These are phyloP conservation scores for Spea bombifrons DNA, from an alignment of 2,113 vertebrate genomes.

Conservation along the genomic window DNA sequence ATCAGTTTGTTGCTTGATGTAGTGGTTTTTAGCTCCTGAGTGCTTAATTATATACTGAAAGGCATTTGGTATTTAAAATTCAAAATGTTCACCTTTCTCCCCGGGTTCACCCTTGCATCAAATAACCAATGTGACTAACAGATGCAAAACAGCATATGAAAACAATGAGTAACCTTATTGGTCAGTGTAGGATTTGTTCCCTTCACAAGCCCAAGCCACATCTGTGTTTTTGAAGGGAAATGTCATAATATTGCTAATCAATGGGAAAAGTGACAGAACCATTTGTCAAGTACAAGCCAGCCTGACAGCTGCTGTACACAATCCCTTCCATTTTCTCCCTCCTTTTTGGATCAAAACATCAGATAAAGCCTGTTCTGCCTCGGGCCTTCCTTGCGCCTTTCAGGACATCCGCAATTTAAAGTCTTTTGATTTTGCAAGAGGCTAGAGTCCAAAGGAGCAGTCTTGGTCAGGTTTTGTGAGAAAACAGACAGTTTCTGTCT, in stretches of 20 bases:
- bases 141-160: constrained; percentile 52
- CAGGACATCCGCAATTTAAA: constrained; percentile 13
- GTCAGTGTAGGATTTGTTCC: constrained; percentile 53
- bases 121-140: constrained; percentile 50
- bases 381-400: constrained; percentile 2
- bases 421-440: constrained; percentile 2
- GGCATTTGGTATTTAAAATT: constrained; percentile 13
- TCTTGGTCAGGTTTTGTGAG: constrained; percentile 4
- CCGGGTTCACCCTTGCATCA: neutral
- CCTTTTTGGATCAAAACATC: constrained; percentile 48
- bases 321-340: constrained; percentile 48
- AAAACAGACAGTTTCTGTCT: constrained; percentile 52
- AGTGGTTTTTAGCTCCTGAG: neutral
- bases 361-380: constrained; percentile 31
- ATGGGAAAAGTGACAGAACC: constrained; percentile 73
- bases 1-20: neutral
- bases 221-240: constrained; percentile 78
- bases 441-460: neutral
- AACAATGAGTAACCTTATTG: constrained; percentile 56
- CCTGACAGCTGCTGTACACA: constrained; percentile 67
- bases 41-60: neutral
- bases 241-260: constrained; percentile 80
- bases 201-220: constrained; percentile 62
- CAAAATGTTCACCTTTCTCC: constrained; percentile 19
- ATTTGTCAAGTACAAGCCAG: constrained; percentile 72